Evolutionary conservation across 2,113 vertebrate genomes (phyloP).

Genomic region (Pica pica): DNA sequence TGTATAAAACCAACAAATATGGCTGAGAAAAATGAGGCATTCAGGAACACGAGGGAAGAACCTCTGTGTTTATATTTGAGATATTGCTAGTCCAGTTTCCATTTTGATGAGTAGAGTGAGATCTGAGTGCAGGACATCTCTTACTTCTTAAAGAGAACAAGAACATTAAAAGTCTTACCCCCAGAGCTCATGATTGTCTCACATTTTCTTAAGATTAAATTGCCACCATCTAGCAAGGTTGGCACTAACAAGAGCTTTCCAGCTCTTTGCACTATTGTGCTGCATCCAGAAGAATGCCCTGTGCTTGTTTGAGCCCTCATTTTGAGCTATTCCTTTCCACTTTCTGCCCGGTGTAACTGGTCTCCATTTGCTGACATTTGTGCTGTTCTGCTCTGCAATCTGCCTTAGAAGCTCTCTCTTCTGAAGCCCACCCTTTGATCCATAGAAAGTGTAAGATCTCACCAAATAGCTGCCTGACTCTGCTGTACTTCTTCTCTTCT

Average conservation of each 20-base stretch:
- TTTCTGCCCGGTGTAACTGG: background rate
- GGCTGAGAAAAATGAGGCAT: background rate
- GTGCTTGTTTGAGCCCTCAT: background rate
- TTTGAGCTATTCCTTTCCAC: background rate
- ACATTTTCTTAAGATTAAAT: background rate
- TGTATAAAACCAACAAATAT: background rate
- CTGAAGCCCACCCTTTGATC: background rate
- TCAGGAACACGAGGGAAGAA: background rate
- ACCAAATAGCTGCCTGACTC: background rate
- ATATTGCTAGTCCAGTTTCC: background rate
- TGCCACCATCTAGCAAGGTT: background rate
- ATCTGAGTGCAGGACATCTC: background rate
- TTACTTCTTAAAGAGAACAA: background rate
- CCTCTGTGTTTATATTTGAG: background rate
- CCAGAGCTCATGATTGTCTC: background rate
- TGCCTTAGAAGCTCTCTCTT: background rate
- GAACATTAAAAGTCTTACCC: background rate
- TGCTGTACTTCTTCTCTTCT: background rate
- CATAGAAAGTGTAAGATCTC: background rate
- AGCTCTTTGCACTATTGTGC: background rate
- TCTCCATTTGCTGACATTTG: background rate
- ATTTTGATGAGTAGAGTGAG: background rate
- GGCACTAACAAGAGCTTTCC: background rate
- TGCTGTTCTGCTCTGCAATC: background rate
- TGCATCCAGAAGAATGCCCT: background rate